phyloP scores from a whole-genome alignment of 2,797 vertebrate genomes.

The Bucorvus abyssinicus region DNA sequence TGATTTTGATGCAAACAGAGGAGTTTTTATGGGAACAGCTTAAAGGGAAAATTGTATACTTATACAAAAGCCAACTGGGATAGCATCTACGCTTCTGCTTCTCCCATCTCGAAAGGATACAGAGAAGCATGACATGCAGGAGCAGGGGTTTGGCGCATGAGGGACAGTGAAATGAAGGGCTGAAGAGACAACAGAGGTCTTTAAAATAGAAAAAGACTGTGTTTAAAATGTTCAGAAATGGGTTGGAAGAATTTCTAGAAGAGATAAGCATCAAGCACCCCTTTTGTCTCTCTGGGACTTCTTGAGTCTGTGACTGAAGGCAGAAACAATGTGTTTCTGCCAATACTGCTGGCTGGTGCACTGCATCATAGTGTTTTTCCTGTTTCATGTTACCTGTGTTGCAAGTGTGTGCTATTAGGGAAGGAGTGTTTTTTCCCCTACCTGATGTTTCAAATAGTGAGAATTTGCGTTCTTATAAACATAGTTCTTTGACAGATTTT shows the following conservation, averaged over 20 bases:
- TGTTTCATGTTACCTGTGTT: background rate
- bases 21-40: constrained; percentile 32
- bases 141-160: background rate
- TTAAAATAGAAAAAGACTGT: background rate
- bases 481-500: background rate
- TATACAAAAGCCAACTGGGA: background rate
- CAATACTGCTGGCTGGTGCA: background rate
- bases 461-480: background rate
- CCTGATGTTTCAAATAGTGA: background rate
- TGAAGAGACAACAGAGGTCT: background rate
- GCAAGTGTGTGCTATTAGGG: background rate
- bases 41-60: background rate
- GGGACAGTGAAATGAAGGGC: background rate
- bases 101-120: background rate
- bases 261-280: background rate
- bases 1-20: constrained; percentile 9
- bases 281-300: background rate
- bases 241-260: background rate
- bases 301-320: background rate
- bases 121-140: background rate
- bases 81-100: background rate
- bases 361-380: background rate
- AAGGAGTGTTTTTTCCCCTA: background rate
- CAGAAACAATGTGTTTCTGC: background rate
- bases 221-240: background rate